Evolutionary conservation across 2,113 vertebrate species (phyloP).

Genomic region (Engraulis encrasicolus): DNA sequence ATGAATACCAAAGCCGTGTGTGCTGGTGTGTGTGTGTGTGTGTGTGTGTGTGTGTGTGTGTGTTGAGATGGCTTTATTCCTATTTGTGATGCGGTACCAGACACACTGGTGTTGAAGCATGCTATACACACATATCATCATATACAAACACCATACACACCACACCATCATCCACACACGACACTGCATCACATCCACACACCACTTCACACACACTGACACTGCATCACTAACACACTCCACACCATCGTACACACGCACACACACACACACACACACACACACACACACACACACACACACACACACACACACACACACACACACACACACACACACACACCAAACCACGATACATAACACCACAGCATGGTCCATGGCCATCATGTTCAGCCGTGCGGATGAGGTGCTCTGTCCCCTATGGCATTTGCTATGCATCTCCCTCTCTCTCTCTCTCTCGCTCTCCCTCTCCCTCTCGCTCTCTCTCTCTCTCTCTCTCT

Average conservation of each 20-base stretch:
- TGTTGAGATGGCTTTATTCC: too few species aligned
- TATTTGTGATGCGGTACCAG: too few species aligned
- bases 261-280: too few species aligned
- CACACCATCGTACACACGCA: too few species aligned
- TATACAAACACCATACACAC: neutral
- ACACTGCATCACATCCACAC: too few species aligned
- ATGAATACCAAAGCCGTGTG: neutral
- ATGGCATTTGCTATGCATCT: slow-evolving; percentile 55
- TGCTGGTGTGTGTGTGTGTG: neutral
- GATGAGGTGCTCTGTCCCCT: slow-evolving; percentile 63
- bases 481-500: neutral
- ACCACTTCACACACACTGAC: too few species aligned
- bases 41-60: neutral
- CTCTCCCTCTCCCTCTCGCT: slow-evolving; percentile 25
- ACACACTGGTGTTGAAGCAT: slow-evolving; percentile 32
- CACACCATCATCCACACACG: too few species aligned
- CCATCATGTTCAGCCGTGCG: slow-evolving; percentile 64
- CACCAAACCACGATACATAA: too few species aligned
- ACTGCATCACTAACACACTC: too few species aligned
- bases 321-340: slow-evolving; percentile 55
- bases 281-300: neutral
- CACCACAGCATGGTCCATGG: too few species aligned
- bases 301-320: slow-evolving; percentile 2
- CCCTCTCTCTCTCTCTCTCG: slow-evolving; percentile 3
- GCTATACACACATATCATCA: slow-evolving; percentile 31